Evolutionary conservation across 2,888 invertebrate species (phyloP), one percentile per base, ranked within the genome.

Genomic region (Drosophila paramelanica): DNA sequence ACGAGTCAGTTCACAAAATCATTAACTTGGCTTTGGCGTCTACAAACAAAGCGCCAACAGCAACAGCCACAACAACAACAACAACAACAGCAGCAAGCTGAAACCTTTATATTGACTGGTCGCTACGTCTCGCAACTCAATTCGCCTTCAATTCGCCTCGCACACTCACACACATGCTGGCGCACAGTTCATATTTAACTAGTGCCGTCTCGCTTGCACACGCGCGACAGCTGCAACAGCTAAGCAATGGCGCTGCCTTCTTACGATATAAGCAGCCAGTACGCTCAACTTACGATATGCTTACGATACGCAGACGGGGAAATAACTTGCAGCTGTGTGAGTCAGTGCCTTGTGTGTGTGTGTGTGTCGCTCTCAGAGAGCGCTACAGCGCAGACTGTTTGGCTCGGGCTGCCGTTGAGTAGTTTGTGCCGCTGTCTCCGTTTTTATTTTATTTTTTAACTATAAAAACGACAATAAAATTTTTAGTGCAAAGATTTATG

Each of bases 401-500:
- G 84, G 79, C 85, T 79, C 59, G 59, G 58, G 60, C 51, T 60
- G 65, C 46, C 51, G 58, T 55, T 71, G 72, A 74, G 77, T 77
- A 68, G 68, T 72, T 68, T 73, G 17, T 58, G 64, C 27, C 43
- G 42, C 36, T 60, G 50, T 61, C 39, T 52, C 38, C 31, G 56
- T 45, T 55, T 49, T 43, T 45, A 58, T 75, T 74, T 58, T 60
- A 66, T 69, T 82, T 69, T 62, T 64, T 68, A 77, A 84, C 85
- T 86, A 85, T 85, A 86, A 86, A 86, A 86, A 86, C 77, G 85
- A 88, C 85, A 86, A 88, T 86, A 86, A 88, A 88, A 83, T 83
- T 86, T 86, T 86, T 89, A 89, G 89, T 87, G 81, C 84, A 80
- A 89, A 91, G 90, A 90, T 90, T 90, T 90, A 90, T 90, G 90